These are phyloP conservation scores for Alosa alosa DNA, from an alignment of 2,113 vertebrate species.

Conservation along the genomic window DNA sequence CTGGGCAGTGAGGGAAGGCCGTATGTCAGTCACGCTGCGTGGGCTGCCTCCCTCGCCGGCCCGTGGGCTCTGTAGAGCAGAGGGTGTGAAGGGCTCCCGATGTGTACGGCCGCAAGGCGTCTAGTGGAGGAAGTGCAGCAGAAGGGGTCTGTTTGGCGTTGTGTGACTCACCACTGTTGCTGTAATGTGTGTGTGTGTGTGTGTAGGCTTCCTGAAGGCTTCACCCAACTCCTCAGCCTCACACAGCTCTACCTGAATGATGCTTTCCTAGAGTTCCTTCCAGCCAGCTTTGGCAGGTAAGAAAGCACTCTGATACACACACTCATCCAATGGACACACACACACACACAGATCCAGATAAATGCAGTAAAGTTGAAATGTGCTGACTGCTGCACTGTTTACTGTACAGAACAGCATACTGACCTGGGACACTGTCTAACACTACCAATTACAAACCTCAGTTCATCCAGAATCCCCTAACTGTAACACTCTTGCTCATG, in stretches of 20 bases:
- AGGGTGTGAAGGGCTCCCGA: no score
- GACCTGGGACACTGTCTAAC: no score
- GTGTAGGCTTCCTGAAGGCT: slow-evolving; percentile 92
- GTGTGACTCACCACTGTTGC: neutral
- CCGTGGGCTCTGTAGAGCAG: neutral
- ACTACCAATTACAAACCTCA: no score
- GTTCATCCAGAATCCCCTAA: neutral
- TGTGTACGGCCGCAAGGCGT: neutral
- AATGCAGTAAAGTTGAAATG: neutral
- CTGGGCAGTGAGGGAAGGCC: neutral
- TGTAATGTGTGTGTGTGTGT: neutral
- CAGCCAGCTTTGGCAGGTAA: slow-evolving; percentile 96
- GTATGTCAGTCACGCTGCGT: neutral
- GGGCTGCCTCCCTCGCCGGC: neutral
- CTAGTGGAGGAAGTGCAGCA: neutral
- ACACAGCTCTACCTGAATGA: slow-evolving; percentile 98
- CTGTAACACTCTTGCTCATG: neutral
- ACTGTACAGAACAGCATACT: no score
- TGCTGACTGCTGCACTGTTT: neutral
- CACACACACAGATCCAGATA: neutral
- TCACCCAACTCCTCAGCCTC: slow-evolving; percentile 95
- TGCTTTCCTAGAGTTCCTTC: slow-evolving; percentile 96
- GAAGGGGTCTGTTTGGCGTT: neutral
- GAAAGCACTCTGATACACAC: slow-evolving; percentile 42
- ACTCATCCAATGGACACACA: neutral